Evolutionary conservation across 2,797 vertebrate species (phyloP), one percentile per base, ranked within the genome.

Genomic region (Eleutherodactylus coqui): DNA sequence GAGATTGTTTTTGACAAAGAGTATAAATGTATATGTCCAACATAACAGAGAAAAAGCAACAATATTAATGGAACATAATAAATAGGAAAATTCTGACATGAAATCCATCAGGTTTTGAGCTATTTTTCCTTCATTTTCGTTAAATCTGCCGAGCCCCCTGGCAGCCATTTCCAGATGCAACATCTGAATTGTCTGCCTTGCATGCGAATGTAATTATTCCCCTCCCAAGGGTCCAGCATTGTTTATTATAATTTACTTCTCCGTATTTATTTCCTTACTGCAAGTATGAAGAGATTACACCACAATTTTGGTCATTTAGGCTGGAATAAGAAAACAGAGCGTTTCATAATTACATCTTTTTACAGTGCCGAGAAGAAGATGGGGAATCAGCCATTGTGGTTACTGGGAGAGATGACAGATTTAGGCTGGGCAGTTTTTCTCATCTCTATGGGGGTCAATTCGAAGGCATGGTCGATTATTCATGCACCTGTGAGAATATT

Each of bases 271-370:
- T 75, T 58, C 36, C 75, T 36, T 82, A 88, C 17, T 11, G 36
- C 43, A 34, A 86, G 34, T 24, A 27, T 49, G 29, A 73, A 45
- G 55, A 49, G 88, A 75, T 84, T 69, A 83, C 43, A 38, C 36
- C 11, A 53, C 32, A 77, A 62, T 85, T 88, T 82, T 79, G 51
- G 82, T 47, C 64, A 34, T 64, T 85, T 51, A 75, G 55, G 60
- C 55, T 13, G 76, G 24, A 21, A 21, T 55, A 62, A 80, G 62
- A 79, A 80, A 84, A 79, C 45, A 51, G 82, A 79, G 69, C 32
- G 49, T 67, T 67, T 79, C 53, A 47, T 67, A 84, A 87, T 87
- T 87, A 80, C 64, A 75, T 75, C 82, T 73, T 6, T 32, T 87
- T 84, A 70, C 9, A 41, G 36, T 24, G 64, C 32, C 5, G 8